Evolutionary conservation across 2,888 invertebrate genomes (phyloP).

Genomic region (Cetonia aurata): DNA sequence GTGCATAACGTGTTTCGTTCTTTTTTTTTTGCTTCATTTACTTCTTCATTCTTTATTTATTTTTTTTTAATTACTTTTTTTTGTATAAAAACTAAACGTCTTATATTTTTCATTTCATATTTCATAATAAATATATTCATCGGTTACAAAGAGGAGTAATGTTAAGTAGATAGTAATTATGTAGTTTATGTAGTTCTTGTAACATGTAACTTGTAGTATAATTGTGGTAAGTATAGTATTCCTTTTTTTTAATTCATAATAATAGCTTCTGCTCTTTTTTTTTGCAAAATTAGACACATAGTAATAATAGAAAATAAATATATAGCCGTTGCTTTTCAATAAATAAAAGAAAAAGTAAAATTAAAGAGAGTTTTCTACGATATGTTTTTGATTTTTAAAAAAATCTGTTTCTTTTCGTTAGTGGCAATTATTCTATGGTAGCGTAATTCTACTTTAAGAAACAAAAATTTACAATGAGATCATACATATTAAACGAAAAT

Average conservation of each 20-base stretch:
- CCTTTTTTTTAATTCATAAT: slow-evolving; percentile 3
- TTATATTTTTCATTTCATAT: slow-evolving; percentile 16
- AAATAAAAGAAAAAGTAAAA: too few species aligned
- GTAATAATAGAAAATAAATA: slow-evolving; percentile 3
- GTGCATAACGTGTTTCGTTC: slow-evolving; percentile 37
- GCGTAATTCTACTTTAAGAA: too few species aligned
- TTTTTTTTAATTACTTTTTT: slow-evolving; percentile 22
- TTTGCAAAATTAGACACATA: background rate
- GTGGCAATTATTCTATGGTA: too few species aligned
- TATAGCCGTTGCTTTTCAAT: slow-evolving; percentile 44
- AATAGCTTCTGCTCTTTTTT: background rate
- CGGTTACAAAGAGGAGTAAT: slow-evolving; percentile 21
- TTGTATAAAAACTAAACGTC: slow-evolving; percentile 45
- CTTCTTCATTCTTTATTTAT: background rate
- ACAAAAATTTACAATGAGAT: too few species aligned
- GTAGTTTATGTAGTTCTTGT: background rate
- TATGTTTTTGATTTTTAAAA: slow-evolving; percentile 52
- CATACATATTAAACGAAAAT: too few species aligned
- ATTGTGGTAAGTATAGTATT: slow-evolving; percentile 9
- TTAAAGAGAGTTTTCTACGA: slow-evolving; percentile 52
- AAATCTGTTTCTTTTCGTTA: slow-evolving; percentile 25
- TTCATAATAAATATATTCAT: slow-evolving; percentile 42
- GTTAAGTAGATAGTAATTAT: slow-evolving; percentile 3
- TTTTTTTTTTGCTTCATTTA: background rate
- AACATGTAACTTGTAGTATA: slow-evolving; percentile 6